phyloP scores from a whole-genome alignment of 53 echinoderm and acorn worm genomes.

The Stichopus horrens region DNA sequence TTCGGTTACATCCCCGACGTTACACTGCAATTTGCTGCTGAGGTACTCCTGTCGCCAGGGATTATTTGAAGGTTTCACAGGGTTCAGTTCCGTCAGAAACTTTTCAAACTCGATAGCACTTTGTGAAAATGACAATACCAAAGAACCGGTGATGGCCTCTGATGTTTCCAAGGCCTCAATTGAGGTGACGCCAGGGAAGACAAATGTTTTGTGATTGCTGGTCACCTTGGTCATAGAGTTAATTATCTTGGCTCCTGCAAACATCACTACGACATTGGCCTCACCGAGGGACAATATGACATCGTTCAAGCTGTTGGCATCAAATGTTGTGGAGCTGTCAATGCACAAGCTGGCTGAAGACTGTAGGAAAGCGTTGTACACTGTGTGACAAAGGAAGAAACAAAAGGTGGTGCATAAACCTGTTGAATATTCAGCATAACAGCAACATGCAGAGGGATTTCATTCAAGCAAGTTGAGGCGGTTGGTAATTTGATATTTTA shows the following conservation, averaged over 20 bases:
- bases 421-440: too few relatives aligned
- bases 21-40: background rate
- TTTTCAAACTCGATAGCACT: background rate
- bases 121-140: slow-evolving; percentile 11
- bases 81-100: background rate
- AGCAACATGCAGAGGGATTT: too few relatives aligned
- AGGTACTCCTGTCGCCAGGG: slow-evolving; percentile 19
- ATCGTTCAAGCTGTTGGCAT: background rate
- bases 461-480: too few relatives aligned
- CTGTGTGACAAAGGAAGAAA: background rate
- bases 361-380: slow-evolving; percentile 18
- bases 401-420: background rate
- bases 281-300: background rate
- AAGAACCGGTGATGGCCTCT: slow-evolving; percentile 12
- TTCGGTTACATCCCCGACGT: background rate
- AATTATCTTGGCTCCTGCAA: background rate
- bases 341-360: background rate
- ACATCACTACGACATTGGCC: slow-evolving; percentile 2
- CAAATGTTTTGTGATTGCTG: slow-evolving; percentile 16
- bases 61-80: background rate
- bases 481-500: too few relatives aligned
- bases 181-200: slow-evolving; percentile 12
- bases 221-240: slow-evolving; percentile 2
- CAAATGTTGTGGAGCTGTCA: background rate
- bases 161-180: background rate